Base-by-base conservation (phyloP, 2,888 invertebrate species). In the Notodonta ziczac region DNA sequence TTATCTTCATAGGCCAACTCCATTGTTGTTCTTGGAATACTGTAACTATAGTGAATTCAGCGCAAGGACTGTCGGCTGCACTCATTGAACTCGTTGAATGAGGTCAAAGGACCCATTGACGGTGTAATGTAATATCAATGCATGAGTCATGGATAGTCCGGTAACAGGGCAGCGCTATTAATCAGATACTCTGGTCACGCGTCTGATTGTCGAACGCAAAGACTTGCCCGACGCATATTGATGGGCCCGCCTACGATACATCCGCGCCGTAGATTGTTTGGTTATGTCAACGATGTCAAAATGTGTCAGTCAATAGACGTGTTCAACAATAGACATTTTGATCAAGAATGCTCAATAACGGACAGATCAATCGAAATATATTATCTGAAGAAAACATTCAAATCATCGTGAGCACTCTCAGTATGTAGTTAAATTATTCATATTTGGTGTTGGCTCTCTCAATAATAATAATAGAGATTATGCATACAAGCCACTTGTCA, bases 31-130 rank as follows among this genome's bases (percentile, higher is more conserved):
- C 90, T 83, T 71, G 81, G 90, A 92, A 91, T 81, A 76, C 67
- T 75, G 74, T 70, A 76, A 75, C 79, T 82, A 80, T 74, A 83
- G 81, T 74, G 80, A 87, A 91, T 88, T 87, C 83, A 88, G 90
- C 82, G 82, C 91, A 89, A 92, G 91, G 91, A 87, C 88, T 86
- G 83, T 85, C 72, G 76, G 75, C 77, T 86, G 86, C 85, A 88
- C 82, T 84, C 80, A 86, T 86, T 87, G 87, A 85, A 86, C 86
- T 81, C 83, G 74, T 80, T 84, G 82, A 89, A 89, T 87, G 84
- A 86, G 90, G 92, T 91, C 89, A 92, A 88, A 90, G 87, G 87
- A 90, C 86, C 86, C 86, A 89, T 88, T 85, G 82, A 76, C 80
- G 74, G 76, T 78, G 78, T 85, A 84, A 86, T 85, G 83, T 83